These are phyloP conservation scores for Conchocele bisecta DNA, from an alignment of 2,888 invertebrate genomes.

Conservation along the genomic window DNA sequence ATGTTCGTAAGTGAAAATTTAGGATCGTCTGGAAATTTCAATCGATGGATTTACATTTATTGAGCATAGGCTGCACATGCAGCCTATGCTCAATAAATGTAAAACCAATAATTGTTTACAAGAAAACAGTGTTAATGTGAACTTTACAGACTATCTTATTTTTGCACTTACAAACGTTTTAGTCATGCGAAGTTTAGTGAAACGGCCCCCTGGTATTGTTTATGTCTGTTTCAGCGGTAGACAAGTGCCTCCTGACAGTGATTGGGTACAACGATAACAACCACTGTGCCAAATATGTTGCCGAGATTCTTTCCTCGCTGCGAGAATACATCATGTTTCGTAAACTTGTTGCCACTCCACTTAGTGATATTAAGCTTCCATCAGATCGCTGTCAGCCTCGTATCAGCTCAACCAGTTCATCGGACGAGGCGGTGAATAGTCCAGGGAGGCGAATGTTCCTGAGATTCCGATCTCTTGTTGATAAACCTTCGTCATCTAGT, in stretches of 20 bases:
- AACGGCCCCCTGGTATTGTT: too few relatives aligned
- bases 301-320: conserved; percentile 65
- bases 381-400: conserved; percentile 31
- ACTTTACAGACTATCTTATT: too few relatives aligned
- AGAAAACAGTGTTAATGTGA: too few relatives aligned
- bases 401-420: conserved; percentile 39
- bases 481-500: conserved; percentile 34
- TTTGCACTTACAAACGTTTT: too few relatives aligned
- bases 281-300: conserved; percentile 48
- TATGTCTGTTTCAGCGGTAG: conserved; percentile 67
- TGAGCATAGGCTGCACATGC: too few relatives aligned
- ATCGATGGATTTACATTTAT: too few relatives aligned
- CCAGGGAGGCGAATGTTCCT: conserved; percentile 40
- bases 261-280: conserved; percentile 58
- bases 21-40: too few relatives aligned
- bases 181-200: too few relatives aligned
- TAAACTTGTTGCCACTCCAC: conserved; percentile 69
- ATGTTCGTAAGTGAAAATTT: too few relatives aligned
- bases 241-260: conserved; percentile 73
- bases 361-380: conserved; percentile 61
- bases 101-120: too few relatives aligned
- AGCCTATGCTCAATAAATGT: too few relatives aligned
- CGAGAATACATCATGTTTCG: conserved; percentile 69
- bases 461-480: conserved; percentile 49
- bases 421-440: conserved; percentile 38